These are phyloP conservation scores for Blomia tropicalis DNA, from an alignment of 2,888 invertebrate species.

Conservation along the genomic window DNA sequence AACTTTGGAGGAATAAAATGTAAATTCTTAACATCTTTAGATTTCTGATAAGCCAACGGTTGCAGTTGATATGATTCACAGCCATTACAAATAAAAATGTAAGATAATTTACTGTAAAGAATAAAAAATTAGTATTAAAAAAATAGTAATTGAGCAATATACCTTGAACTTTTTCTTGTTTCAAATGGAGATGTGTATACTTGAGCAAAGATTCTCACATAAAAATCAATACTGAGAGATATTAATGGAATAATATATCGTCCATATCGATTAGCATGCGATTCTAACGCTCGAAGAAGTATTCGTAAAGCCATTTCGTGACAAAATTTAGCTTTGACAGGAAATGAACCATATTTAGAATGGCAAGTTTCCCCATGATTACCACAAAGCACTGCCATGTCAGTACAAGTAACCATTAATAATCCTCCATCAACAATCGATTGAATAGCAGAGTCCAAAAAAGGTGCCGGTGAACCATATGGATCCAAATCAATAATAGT, in stretches of 20 bases:
- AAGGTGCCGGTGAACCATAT: conserved; percentile 83
- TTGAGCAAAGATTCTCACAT: conserved; percentile 78
- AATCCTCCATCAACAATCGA: conserved; percentile 41
- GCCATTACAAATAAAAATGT: conserved; percentile 23
- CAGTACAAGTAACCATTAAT: conserved; percentile 86
- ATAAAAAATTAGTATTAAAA: not conserved
- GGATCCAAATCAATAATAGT: conserved; percentile 90
- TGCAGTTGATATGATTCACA: conserved; percentile 23
- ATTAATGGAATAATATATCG: conserved; percentile 77
- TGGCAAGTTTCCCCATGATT: conserved; percentile 85
- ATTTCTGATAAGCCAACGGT: conserved; percentile 21
- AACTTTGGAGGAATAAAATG: conserved; percentile 53
- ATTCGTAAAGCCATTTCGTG: conserved; percentile 97
- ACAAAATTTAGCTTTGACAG: conserved; percentile 65
- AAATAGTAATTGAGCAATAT: conserved; percentile 21
- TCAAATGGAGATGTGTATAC: conserved; percentile 59
- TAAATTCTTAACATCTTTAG: conserved; percentile 29
- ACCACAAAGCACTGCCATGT: conserved; percentile 88
- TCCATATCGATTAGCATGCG: conserved; percentile 79
- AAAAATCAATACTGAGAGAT: conserved; percentile 87
- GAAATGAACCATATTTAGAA: conserved; percentile 78
- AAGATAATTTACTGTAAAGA: conserved; percentile 18
- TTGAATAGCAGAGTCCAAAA: conserved; percentile 69
- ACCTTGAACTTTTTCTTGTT: conserved; percentile 65
- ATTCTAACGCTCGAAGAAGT: conserved; percentile 69